Percentiles rank a stretch among this genome's conserved stretches.
phyloP scores from a whole-genome alignment of 2,888 invertebrate species.

The Oscheius myriophilus region DNA sequence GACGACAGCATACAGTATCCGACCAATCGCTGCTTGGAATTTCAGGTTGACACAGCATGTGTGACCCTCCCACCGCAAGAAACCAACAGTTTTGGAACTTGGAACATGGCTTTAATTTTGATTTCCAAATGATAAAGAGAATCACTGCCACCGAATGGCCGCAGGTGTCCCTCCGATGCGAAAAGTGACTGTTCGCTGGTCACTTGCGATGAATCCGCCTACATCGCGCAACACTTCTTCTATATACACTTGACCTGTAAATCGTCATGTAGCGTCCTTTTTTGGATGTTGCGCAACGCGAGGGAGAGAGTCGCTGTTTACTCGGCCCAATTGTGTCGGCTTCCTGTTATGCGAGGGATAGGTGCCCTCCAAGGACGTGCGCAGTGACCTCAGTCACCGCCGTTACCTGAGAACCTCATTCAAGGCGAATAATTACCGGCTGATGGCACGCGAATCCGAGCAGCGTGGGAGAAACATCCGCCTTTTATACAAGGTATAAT shows the following conservation, averaged over 20 bases:
- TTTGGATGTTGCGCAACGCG: constrained; percentile 13
- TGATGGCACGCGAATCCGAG: constrained; percentile 25
- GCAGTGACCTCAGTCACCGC: constrained; percentile 24
- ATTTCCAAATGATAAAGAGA: too few relatives aligned
- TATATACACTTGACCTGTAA: constrained; percentile 13
- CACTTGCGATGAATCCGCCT: too few relatives aligned
- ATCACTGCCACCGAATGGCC: too few relatives aligned
- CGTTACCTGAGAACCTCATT: constrained; percentile 31
- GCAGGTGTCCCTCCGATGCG: too few relatives aligned
- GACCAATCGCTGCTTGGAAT: constrained; percentile 19
- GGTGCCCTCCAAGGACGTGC: constrained; percentile 18
- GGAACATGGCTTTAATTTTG: too few relatives aligned
- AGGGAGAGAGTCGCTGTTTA: constrained; percentile 34
- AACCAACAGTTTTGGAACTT: too few relatives aligned
- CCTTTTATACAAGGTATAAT: too few relatives aligned
- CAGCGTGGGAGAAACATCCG: constrained; percentile 3
- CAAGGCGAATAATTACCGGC: constrained; percentile 24
- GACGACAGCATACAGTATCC: constrained; percentile 23
- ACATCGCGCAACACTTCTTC: neutral
- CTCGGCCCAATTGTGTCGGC: constrained; percentile 45
- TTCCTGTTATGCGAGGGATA: constrained; percentile 33
- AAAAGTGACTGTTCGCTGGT: too few relatives aligned
- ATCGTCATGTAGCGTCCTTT: constrained; percentile 9
- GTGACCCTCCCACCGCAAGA: too few relatives aligned
- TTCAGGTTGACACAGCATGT: too few relatives aligned